Evolutionary conservation across 2,888 invertebrate species (phyloP), one percentile per base, ranked within the genome.

Genomic region (Cataglyphis rosenhaueri): DNA sequence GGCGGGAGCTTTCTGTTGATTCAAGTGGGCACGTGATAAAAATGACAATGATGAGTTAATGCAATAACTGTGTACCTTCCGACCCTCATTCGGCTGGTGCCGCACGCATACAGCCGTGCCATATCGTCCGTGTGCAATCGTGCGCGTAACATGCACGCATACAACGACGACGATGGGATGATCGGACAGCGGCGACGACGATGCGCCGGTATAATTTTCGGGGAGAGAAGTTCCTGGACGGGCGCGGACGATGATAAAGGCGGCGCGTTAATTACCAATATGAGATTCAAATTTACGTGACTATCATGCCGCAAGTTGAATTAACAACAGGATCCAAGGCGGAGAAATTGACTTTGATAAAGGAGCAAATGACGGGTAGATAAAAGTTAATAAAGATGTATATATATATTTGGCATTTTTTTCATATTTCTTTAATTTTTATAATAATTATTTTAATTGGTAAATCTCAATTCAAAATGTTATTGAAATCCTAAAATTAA

Each of bases 41-140:
- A 94, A 94, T 94, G 93, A 93, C 94, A 94, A 94, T 94, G 93
- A 93, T 91, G 93, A 93, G 93, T 93, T 94, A 94, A 94, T 94
- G 94, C 94, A 93, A 93, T 94, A 94, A 93, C 93, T 91, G 92
- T 94, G 94, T 94, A 92, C 89, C 91, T 90, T 86, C 88, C 87
- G 83, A 88, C 92, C 90, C 92, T 92, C 87, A 86, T 84, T 86
- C 76, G 84, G 71, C 71, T 61, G 83, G 81, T 79, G 85, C 44
- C 71, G 62, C 76, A 62, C 76, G 79, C 74, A 82, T 44, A 83
- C 78, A 68, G 10, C 29, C 52, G 44, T 29, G n/a, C 64, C 25
- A 65, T 62, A 57, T 48, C 70, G 71, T 79, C 71, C 25, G 55
- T 48, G 78, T 71, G 78, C 78, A 79, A 79, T 79, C 78, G 71